Percentiles rank a stretch among this genome's conserved stretches.
phyloP scores from a whole-genome alignment of 2,797 vertebrate species.

The Xerus rutilus region DNA sequence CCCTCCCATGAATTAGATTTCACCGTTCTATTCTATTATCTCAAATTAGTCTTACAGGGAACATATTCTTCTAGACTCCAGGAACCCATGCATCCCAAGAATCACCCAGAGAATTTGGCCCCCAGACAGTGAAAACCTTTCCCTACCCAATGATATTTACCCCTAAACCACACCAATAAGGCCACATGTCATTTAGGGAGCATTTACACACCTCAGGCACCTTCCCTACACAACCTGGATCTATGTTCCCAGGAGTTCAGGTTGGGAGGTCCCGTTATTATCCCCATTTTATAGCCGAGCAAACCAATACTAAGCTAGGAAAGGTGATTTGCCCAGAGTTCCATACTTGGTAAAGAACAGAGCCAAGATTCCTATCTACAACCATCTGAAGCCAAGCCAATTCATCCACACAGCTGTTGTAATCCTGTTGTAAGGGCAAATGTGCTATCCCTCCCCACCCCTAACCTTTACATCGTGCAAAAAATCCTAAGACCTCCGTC shows the following conservation, averaged over 20 bases:
- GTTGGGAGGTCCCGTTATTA: not conserved
- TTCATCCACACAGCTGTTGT: too few species aligned
- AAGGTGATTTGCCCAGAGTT: not conserved
- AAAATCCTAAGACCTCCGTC: not conserved
- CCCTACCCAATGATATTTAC: not conserved
- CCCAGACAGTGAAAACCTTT: not conserved
- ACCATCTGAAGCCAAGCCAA: not conserved
- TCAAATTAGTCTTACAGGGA: not conserved
- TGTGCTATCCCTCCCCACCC: not conserved
- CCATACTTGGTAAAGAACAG: not conserved
- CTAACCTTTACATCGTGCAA: not conserved
- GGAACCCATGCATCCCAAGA: not conserved
- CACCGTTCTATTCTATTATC: not conserved
- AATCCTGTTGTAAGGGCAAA: not conserved
- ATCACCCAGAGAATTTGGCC: not conserved
- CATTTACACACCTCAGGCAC: fast-evolving
- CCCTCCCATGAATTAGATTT: not conserved
- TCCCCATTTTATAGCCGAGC: not conserved
- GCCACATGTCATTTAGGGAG: not conserved
- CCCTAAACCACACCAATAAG: not conserved
- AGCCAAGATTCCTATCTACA: not conserved
- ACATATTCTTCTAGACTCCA: not conserved
- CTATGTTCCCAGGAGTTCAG: not conserved
- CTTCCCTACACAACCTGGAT: not conserved
- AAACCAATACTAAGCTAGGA: not conserved